Conservation (phyloP, 2,113 vertebrate genomes). For the Ellobius talpinus region DNA sequence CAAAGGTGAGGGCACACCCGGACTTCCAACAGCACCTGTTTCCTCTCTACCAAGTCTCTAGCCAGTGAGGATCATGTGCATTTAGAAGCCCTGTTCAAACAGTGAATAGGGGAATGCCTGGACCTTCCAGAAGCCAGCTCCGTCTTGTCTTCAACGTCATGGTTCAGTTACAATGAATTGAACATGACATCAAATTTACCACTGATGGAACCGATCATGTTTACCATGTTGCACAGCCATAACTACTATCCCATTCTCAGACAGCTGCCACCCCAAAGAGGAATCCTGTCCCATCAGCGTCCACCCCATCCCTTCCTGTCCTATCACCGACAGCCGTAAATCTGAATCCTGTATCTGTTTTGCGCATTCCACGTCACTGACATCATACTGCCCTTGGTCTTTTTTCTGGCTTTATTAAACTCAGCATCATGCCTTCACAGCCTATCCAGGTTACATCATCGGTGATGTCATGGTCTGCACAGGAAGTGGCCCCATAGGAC, state of each 20-base stretch:
- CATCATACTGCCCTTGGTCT: accelerated
- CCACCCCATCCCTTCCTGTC: too few relatives aligned
- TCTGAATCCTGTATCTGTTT: not conserved
- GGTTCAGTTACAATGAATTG: not conserved
- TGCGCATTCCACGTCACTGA: accelerated
- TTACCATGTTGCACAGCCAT: not conserved
- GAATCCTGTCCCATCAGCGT: not conserved
- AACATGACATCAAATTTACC: not conserved
- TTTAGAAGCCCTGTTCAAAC: not conserved
- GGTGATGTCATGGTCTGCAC: not conserved
- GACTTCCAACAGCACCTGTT: not conserved
- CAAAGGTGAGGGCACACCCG: not conserved
- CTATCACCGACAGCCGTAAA: not conserved
- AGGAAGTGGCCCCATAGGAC: not conserved
- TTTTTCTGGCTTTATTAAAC: not conserved
- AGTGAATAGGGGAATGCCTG: too few relatives aligned
- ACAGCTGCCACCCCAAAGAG: not conserved
- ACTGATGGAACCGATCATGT: not conserved
- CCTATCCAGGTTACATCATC: accelerated
- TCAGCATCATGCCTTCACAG: too few relatives aligned
- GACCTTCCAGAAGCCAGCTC: not conserved
- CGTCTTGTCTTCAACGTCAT: not conserved
- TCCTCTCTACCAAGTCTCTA: not conserved
- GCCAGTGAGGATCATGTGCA: accelerated
- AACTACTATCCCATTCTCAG: not conserved